Base-by-base conservation (phyloP, 37 sponge, comb jelly and placozoan species). In the Cladorhizidae sp. region DNA sequence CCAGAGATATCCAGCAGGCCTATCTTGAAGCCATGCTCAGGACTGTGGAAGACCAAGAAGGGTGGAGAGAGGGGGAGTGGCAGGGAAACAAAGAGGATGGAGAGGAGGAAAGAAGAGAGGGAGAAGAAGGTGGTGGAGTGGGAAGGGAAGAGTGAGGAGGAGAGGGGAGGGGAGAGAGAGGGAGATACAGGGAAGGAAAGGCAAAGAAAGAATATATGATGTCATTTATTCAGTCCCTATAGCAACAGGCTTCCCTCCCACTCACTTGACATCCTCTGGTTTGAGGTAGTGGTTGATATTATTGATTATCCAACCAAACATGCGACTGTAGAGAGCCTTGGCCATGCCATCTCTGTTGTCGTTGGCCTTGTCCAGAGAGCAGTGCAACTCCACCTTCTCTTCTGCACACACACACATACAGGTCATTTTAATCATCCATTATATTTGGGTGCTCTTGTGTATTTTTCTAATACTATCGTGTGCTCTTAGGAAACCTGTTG, bases 1-100 rank as follows among this genome's bases (percentile, higher is more conserved):
- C 95, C 95, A 91, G 91, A 94, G 32, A 94, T 94, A 72, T 94
- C 95, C 67, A 94, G 76, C 51, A 94, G 80, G 6, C 95, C 93
- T 54, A 67, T 39, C 70, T 37, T 75, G 3, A 49, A 23, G 0
- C n/a, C 31, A 38, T 50, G 43, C 1, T 55, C 58, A n/a, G 59
- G 29, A 50, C 80, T 92, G 56, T 82, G 76, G 18, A 23, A 65
- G 21, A 58, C 36, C 23, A 42, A 56, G 76, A 75, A 31, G n/a
- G n/a, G n/a, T n/a, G 49, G 49, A 45, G 49, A 45, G 49, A 9
- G 5, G 5, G 49, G 49, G 49, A 67, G 31, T 9, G 9, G 49
- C 5, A 45, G 3, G 29, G 3, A 67, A 37, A 29, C 18, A 28
- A 36, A 67, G 29, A 12, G 49, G 49, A 45, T 5, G 9, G 49